Percentiles rank a stretch among this genome's conserved stretches.
These are phyloP conservation scores for Drosophila varians DNA, from an alignment of 1,140 invertebrate genomes.

Conservation along the genomic window DNA sequence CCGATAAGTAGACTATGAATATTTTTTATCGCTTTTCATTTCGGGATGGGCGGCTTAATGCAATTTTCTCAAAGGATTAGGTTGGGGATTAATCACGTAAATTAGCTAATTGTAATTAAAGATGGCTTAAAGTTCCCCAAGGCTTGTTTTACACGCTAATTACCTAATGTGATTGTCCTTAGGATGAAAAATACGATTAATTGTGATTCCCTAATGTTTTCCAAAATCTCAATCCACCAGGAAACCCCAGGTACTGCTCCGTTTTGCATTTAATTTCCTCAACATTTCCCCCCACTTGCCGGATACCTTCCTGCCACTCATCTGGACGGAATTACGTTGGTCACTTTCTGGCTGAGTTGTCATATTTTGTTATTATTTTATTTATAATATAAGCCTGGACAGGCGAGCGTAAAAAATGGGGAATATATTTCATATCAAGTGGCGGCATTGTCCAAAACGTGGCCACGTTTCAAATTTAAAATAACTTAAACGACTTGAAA, in stretches of 20 bases:
- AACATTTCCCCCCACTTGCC: constrained; percentile 56
- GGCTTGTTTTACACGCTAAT: not conserved
- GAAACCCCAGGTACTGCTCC: constrained; percentile 35
- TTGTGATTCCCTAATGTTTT: too few relatives aligned
- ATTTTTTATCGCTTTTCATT: constrained; percentile 22
- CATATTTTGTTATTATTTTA: constrained; percentile 33
- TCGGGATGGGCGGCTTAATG: not conserved
- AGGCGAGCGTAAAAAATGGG: constrained; percentile 18
- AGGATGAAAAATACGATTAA: too few relatives aligned
- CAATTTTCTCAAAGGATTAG: too few relatives aligned
- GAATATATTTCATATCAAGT: constrained; percentile 55
- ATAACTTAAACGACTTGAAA: constrained; percentile 70
- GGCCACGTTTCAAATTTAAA: constrained; percentile 72
- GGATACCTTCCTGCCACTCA: constrained; percentile 40
- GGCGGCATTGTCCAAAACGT: constrained; percentile 32
- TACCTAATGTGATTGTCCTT: not conserved
- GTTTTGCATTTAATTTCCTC: constrained; percentile 74
- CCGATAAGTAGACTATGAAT: not conserved
- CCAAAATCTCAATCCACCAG: not conserved
- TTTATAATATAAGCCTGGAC: constrained; percentile 7
- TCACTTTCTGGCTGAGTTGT: constrained; percentile 41
- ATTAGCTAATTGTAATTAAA: not conserved
- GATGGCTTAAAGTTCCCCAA: not conserved
- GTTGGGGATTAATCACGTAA: not conserved
- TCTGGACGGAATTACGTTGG: constrained; percentile 25